Conservation (phyloP, 2,797 vertebrate genomes). For the Myotis planiceps region DNA sequence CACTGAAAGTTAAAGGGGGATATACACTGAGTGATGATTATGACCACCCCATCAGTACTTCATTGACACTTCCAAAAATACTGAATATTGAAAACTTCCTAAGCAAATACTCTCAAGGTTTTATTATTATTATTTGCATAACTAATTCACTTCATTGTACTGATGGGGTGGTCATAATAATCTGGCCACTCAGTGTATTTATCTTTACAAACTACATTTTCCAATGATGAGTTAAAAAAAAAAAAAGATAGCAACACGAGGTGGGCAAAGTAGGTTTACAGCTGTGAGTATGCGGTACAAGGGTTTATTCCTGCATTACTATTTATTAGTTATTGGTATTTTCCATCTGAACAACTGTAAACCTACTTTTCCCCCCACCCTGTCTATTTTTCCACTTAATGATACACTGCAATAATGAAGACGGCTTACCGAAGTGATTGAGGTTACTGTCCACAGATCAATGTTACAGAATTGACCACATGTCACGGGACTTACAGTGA, state of each 20-base stretch:
- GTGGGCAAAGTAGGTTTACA: neutral
- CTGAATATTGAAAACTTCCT: too few relatives aligned
- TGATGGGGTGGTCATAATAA: too few relatives aligned
- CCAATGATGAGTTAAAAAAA: neutral
- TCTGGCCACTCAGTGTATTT: neutral
- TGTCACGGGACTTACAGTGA: neutral
- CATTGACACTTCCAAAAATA: too few relatives aligned
- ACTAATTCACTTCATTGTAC: too few relatives aligned
- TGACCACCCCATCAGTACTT: too few relatives aligned
- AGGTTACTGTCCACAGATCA: neutral
- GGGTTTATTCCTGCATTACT: neutral
- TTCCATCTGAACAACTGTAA: neutral
- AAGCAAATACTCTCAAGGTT: too few relatives aligned
- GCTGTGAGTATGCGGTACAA: neutral
- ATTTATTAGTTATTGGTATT: neutral
- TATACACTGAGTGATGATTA: too few relatives aligned
- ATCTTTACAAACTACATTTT: neutral
- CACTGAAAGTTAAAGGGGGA: neutral
- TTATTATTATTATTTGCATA: too few relatives aligned
- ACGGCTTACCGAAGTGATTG: neutral
- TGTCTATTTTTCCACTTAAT: neutral
- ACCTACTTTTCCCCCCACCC: neutral
- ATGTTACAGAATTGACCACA: neutral
- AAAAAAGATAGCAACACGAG: neutral
- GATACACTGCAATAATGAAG: neutral